These are phyloP conservation scores for Prosopocoilus inquinatus DNA, from an alignment of 2,888 invertebrate genomes.

Conservation along the genomic window DNA sequence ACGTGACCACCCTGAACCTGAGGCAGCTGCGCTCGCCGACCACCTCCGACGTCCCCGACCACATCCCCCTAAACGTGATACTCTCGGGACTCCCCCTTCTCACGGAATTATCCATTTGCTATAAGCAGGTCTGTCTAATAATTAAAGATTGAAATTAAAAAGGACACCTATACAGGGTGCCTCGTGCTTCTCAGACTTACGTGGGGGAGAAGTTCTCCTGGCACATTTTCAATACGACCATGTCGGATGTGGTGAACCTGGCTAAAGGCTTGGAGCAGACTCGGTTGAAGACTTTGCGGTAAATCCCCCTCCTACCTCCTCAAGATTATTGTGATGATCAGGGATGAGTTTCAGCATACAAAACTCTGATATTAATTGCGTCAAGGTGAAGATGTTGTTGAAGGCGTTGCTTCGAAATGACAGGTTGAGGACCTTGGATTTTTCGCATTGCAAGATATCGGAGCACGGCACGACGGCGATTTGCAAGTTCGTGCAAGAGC, in stretches of 20 bases:
- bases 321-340: not conserved
- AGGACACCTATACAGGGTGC: not conserved
- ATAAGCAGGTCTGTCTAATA: slow-evolving; percentile 43
- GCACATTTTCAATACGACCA: slow-evolving; percentile 37
- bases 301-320: not conserved
- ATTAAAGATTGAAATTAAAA: not conserved
- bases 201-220: slow-evolving; percentile 42
- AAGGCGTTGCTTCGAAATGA: slow-evolving; percentile 37
- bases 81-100: slow-evolving; percentile 38
- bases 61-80: slow-evolving; percentile 40
- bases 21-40: slow-evolving; percentile 33
- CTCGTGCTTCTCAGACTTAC: slow-evolving; percentile 34
- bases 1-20: slow-evolving; percentile 36
- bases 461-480: slow-evolving; percentile 39
- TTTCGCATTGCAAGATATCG: slow-evolving; percentile 44
- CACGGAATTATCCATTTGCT: slow-evolving; percentile 40
- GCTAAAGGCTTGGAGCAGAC: slow-evolving; percentile 40
- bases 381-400: slow-evolving; percentile 36
- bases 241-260: slow-evolving; percentile 38
- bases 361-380: slow-evolving; percentile 43
- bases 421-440: slow-evolving; percentile 37
- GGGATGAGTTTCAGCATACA: slow-evolving; percentile 33
- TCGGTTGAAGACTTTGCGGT: slow-evolving; percentile 37
- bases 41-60: slow-evolving; percentile 29
- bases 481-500: slow-evolving; percentile 35